Percentiles rank a stretch among this genome's conserved stretches.
Evolutionary conservation across 2,888 invertebrate species (phyloP).

Genomic region (Dichetophora obliterata): DNA sequence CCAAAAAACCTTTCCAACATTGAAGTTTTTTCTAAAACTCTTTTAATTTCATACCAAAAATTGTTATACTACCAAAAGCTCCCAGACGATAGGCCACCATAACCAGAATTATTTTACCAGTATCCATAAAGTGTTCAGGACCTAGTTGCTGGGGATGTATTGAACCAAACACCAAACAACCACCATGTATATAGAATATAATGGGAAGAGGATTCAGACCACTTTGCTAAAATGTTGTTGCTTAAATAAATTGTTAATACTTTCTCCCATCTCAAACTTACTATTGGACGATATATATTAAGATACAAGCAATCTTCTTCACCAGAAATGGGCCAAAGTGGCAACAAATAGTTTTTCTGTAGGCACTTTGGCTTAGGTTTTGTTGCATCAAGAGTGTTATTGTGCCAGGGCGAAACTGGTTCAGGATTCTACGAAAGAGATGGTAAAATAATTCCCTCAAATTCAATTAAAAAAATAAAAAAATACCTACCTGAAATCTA

Average conservation of each 20-base stretch:
- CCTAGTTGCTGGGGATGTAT: conserved; percentile 64
- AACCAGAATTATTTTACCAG: conserved; percentile 66
- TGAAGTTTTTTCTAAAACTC: background rate
- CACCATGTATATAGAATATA: conserved; percentile 71
- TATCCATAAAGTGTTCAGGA: conserved; percentile 71
- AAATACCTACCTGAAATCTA: conserved; percentile 59
- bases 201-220: conserved; percentile 62
- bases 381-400: conserved; percentile 57
- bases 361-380: conserved; percentile 66
- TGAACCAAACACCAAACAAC: conserved; percentile 70
- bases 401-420: conserved; percentile 54
- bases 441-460: background rate
- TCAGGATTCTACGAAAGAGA: conserved; percentile 61
- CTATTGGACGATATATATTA: conserved; percentile 70
- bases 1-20: conserved; percentile 64
- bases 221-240: background rate
- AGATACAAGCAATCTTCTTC: conserved; percentile 72
- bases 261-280: conserved; percentile 25
- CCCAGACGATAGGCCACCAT: conserved; percentile 67
- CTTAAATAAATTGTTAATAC: background rate
- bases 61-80: conserved; percentile 53
- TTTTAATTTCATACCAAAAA: background rate
- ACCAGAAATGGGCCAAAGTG: conserved; percentile 60
- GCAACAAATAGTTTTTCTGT: conserved; percentile 69
- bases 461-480: too few relatives aligned